Base-by-base conservation (phyloP, 2,797 vertebrate genomes). In the Halcyon badia region DNA sequence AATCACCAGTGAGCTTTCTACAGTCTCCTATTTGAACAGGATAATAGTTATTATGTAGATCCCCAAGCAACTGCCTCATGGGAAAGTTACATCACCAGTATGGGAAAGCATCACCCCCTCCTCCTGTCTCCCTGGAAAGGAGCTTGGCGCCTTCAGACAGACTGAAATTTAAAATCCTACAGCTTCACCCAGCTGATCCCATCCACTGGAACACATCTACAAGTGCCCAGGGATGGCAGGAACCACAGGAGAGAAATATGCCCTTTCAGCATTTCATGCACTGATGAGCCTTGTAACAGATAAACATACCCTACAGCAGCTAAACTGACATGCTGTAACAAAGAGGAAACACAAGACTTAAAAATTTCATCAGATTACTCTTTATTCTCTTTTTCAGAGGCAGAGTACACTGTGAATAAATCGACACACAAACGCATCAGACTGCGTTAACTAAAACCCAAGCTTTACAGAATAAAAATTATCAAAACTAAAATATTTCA, bases 211-310 rank as follows among this genome's bases (percentile, higher is more conserved):
- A 79, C 77, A 98, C 91, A 97, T 97, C 97, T 95, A 97, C 77
- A 95, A 97, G 97, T 90, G 89, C 95, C 95, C 87, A 95, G 87
- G 89, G 95, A 97, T 97, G 96, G 95, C 69, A 97, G 75, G 87
- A 93, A 83, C 97, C 96, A 95, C 77, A 96, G 95, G 83, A 97
- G 97, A 98, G 98, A 97, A 98, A 98, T 98, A 97, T 93, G 90
- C 97, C 98, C 98, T 98, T 98, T 99, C 97, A 98, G 98, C 97
- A 98, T 97, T 98, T 98, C 98, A 98, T 96, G 98, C 98, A 98
- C 98, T 98, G 98, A 97, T 98, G 98, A 98, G 97, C 98, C 71
- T 98, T 95, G 98, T 98, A 98, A 98, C 98, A 98, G 98, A 99
- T 98, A 99, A 99, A 98, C 96, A 98, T 95, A 98, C 97, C 98